Base-by-base conservation (phyloP, 2,113 vertebrate genomes). In the Bos indicus region DNA sequence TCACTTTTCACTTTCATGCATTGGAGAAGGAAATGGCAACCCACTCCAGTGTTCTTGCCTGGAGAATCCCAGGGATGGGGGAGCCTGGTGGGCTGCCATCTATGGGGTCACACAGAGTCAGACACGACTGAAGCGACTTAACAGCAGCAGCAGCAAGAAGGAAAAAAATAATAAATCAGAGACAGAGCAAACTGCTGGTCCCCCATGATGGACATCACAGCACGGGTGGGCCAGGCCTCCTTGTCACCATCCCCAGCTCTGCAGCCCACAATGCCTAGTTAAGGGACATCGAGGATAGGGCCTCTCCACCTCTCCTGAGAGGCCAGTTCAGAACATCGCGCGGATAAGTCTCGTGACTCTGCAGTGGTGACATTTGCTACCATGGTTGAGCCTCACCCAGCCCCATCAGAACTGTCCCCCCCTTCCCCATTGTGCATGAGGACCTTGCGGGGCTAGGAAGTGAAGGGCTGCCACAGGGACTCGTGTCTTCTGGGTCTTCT, bases 311-410 rank as follows among this genome's bases (percentile, higher is more conserved):
- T 62, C 16, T 33, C 51, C 33, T 2, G 85, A 56, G 5, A 4
- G 48, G n/a, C 71, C 17, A 15, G 25, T 14, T 23, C 43, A 40
- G 40, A n/a, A 30, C 26, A 21, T 19, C 17, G 2, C 0, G 1
- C 13, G 2, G 56, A 33, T 2, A 54, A 26, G 54, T 52, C 54
- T 2, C 3, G 10, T 19, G 7, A 13, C 25, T 25, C 51, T 15
- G 33, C 7, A 7, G 5, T 52, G 1, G 67, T 1, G 26, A 62
- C 23, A 2, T 15, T 16, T 6, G 6, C 46, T 12, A 36, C 51
- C 6, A 2, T 0, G 8, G 10, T 7, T 46, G 62, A 36, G 17
- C 48, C 21, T 86, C 33, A 5, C 1, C 2, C 3, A 2, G 12
- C n/a, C 36, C 48, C 2, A 3, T 26, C 40, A 16, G 51, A 3